These are phyloP conservation scores for Guaruba guarouba DNA, from an alignment of 2,113 vertebrate species.

Conservation along the genomic window DNA sequence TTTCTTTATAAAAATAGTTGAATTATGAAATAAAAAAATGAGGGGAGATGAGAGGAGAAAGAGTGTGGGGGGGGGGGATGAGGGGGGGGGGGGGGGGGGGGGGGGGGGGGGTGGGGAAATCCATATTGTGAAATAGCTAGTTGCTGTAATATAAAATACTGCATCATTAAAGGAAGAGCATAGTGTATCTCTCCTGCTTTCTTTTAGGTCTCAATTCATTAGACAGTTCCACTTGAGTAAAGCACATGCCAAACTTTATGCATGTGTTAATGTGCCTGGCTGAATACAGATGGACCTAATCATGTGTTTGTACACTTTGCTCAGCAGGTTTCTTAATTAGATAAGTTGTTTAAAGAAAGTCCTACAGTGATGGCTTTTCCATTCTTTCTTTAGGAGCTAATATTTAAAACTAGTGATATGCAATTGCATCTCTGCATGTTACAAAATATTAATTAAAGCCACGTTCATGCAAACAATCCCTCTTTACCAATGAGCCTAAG, in stretches of 20 bases:
- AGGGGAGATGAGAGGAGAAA: too few relatives aligned
- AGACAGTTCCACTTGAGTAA: not conserved
- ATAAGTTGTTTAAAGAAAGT: not conserved
- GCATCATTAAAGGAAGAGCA: not conserved
- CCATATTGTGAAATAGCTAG: not conserved
- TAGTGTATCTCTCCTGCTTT: not conserved
- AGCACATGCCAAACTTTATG: not conserved
- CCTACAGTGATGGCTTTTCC: not conserved
- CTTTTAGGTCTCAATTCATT: not conserved
- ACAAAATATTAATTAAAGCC: conserved; percentile 29
- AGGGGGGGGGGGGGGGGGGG: too few relatives aligned
- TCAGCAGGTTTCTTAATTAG: conserved; percentile 39
- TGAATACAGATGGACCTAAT: conserved; percentile 16
- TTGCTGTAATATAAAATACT: not conserved
- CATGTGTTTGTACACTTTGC: not conserved
- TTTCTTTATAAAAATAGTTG: too few relatives aligned
- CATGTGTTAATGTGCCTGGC: not conserved
- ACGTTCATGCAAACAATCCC: not conserved
- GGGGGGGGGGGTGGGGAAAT: not conserved
- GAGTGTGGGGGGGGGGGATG: too few relatives aligned
- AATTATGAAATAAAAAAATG: too few relatives aligned
- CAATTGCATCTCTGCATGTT: not conserved
- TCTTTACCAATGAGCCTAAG: not conserved
- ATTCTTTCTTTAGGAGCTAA: not conserved
- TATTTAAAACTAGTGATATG: not conserved